Evolutionary conservation across 2,888 invertebrate species (phyloP).

Genomic region (Leptopilina syphax): DNA sequence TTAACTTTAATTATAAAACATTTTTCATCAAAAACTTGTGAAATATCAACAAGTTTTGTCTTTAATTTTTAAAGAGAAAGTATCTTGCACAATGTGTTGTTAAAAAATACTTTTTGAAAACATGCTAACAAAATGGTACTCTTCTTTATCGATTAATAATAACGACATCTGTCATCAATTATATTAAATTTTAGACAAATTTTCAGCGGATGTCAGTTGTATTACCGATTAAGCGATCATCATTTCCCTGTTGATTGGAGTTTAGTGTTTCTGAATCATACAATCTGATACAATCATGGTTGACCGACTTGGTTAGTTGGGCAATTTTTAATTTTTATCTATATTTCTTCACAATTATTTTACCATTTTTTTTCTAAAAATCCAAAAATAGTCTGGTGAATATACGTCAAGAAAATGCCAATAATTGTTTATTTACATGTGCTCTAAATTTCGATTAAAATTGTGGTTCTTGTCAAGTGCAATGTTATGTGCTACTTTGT

Average conservation of each 20-base stretch:
- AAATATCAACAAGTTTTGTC: neutral
- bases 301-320: constrained; percentile 42
- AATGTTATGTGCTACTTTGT: constrained; percentile 42
- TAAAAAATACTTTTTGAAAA: neutral
- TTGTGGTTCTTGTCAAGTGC: constrained; percentile 4
- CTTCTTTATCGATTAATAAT: neutral
- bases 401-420: constrained; percentile 11
- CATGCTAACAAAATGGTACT: neutral
- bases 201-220: neutral
- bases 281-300: constrained; percentile 41
- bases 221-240: neutral
- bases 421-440: neutral
- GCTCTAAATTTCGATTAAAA: neutral
- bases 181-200: neutral
- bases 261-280: constrained; percentile 18
- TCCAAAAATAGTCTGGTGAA: neutral
- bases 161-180: neutral
- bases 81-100: neutral
- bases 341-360: constrained; percentile 1
- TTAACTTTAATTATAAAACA: no score
- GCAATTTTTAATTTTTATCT: constrained; percentile 11
- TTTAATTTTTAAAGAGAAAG: neutral
- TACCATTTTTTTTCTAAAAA: neutral
- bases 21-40: no score
- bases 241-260: neutral